Percentiles rank a stretch among this genome's conserved stretches.
Conservation (phyloP, 2,888 invertebrate species). For the Drosophila flavopinicola region DNA sequence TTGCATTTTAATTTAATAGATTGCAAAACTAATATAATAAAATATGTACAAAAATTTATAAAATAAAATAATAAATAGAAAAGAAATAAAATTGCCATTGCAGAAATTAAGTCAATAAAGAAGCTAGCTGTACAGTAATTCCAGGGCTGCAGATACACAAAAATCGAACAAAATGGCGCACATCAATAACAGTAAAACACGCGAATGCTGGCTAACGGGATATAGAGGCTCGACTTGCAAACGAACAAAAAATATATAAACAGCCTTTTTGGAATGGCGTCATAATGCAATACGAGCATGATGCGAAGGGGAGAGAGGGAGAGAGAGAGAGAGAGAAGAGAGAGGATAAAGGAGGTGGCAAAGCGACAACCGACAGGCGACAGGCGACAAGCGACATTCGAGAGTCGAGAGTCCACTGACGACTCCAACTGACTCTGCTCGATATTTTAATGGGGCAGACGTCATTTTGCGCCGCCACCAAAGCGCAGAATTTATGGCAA, state of each 20-base stretch:
- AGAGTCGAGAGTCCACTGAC: slow-evolving; percentile 33
- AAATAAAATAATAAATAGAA: too few relatives aligned
- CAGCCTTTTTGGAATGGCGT: slow-evolving; percentile 55
- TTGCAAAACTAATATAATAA: too few relatives aligned
- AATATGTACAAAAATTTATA: too few relatives aligned
- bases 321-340: too few relatives aligned
- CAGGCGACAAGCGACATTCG: slow-evolving; percentile 18
- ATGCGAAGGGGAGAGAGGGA: background rate
- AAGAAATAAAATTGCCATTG: too few relatives aligned
- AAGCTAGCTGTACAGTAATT: background rate
- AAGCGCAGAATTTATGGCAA: slow-evolving; percentile 77
- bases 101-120: slow-evolving; percentile 1
- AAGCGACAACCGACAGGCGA: slow-evolving; percentile 8
- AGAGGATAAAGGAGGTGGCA: background rate
- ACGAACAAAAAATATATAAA: slow-evolving; percentile 22
- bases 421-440: slow-evolving; percentile 52
- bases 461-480: slow-evolving; percentile 73
- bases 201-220: slow-evolving; percentile 28
- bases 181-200: slow-evolving; percentile 58
- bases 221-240: slow-evolving; percentile 32
- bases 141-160: slow-evolving; percentile 16
- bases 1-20: too few relatives aligned
- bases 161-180: slow-evolving; percentile 63
- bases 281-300: slow-evolving; percentile 61
- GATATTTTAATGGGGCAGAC: slow-evolving; percentile 79